Percentiles rank a stretch among this genome's conserved stretches.
Conservation (phyloP, 2,113 vertebrate species). For the Parotia lawesii region DNA sequence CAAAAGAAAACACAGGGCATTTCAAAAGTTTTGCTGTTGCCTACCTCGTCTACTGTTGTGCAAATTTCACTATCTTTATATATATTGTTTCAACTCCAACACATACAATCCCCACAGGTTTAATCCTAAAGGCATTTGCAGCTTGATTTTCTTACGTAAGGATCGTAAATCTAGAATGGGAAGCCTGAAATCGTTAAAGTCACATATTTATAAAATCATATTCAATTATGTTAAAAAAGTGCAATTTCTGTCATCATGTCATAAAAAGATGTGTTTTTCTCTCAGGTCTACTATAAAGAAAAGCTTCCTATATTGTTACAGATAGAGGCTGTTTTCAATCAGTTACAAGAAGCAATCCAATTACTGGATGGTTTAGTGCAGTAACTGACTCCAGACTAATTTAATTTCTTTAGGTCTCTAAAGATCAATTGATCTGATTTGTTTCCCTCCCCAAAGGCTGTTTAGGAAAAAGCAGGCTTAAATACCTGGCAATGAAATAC, state of each 20-base stretch:
- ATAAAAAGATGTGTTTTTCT: slow-evolving; percentile 98
- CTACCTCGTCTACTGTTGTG: not conserved
- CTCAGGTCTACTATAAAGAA: slow-evolving; percentile 76
- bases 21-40: not conserved
- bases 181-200: slow-evolving; percentile 83
- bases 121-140: slow-evolving; percentile 47
- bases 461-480: slow-evolving; percentile 78
- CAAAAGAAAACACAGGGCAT: not conserved
- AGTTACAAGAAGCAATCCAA: slow-evolving; percentile 95
- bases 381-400: slow-evolving; percentile 99
- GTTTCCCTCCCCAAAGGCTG: slow-evolving; percentile 85
- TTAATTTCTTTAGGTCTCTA: slow-evolving; percentile 93
- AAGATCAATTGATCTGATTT: slow-evolving; percentile 99
- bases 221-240: slow-evolving; percentile 93
- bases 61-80: not conserved
- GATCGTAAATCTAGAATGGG: slow-evolving; percentile 70
- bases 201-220: slow-evolving; percentile 89
- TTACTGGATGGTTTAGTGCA: slow-evolving; percentile 97
- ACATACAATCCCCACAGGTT: not conserved
- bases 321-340: slow-evolving; percentile 94
- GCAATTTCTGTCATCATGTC: slow-evolving; percentile 98
- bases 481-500: slow-evolving; percentile 81
- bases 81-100: not conserved
- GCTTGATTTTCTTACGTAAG: slow-evolving; percentile 8
- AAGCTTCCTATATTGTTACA: slow-evolving; percentile 79